Base-by-base conservation (phyloP, 2,888 invertebrate genomes). In the Idaea straminata region DNA sequence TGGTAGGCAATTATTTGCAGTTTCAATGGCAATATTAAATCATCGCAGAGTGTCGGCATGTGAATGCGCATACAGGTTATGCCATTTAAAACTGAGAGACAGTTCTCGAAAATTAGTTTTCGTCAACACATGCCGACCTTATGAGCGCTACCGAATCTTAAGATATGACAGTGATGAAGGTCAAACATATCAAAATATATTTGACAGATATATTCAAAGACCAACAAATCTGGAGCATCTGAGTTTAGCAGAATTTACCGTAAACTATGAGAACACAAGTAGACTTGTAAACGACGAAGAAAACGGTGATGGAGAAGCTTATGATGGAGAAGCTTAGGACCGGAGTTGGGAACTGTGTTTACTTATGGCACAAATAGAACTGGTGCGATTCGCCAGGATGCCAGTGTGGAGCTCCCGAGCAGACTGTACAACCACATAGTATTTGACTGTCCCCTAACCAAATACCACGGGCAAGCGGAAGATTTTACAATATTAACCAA, bases 21-120 rank as follows among this genome's bases (percentile, higher is more conserved):
- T 78, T 65, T 80, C 77, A 57, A 79, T 80, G 78, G 63, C 63
- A 16, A 77, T 82, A 65, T 62, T 82, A 16, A 64, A 74, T 35
- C 74, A 80, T 70, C 65, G 77, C 59, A 75, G 78, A 74, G 70
- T 81, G 13, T 79, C 79, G 62, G 76, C 79, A 15, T 58, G 63
- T 35, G 78, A 81, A 76, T 79, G 76, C 66, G 78, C 66, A 15
- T 79, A 64, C 69, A 62, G 76, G 38, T 71, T 81, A 16, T 57
- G 36, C 36, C 36, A 36, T 36, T 36, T 36, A 10, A 36, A 36
- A 10, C 10, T 36, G 10, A 36, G 64, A 10, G 58, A 66, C 16
- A 66, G 63, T 36, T 36, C 36, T 66, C 66, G 38, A 7, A 63
- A 57, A 66, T 7, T n/a, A 16, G 57, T 61, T 25, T 66, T 66